Conservation (phyloP, 2,113 vertebrate genomes). For the Merops nubicus region DNA sequence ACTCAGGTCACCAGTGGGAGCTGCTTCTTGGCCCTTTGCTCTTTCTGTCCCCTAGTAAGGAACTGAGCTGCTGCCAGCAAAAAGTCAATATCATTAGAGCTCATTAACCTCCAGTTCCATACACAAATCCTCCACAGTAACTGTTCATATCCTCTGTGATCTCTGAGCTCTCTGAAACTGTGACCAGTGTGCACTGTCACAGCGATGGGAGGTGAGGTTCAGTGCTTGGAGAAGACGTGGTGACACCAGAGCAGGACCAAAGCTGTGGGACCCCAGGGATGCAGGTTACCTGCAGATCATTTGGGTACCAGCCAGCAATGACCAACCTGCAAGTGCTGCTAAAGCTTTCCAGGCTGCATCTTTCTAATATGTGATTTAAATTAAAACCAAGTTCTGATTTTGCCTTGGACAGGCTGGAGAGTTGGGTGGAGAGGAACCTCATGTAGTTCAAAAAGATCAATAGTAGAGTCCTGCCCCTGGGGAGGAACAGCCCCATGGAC, state of each 20-base stretch:
- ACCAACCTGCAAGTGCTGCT: neutral
- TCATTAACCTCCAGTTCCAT: neutral
- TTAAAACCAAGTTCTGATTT: neutral
- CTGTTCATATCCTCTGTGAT: neutral
- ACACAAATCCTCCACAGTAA: neutral
- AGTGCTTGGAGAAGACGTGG: neutral
- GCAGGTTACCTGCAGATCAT: neutral
- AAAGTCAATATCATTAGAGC: neutral
- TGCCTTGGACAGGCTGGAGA: too few relatives aligned
- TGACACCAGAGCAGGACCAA: neutral
- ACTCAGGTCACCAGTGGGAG: neutral
- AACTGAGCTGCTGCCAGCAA: neutral
- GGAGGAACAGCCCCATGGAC: too few relatives aligned
- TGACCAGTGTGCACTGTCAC: fast-evolving
- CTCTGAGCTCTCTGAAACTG: neutral
- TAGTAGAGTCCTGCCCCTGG: too few relatives aligned
- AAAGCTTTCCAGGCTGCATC: neutral
- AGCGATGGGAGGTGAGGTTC: neutral
- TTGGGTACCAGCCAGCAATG: neutral
- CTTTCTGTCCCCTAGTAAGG: neutral
- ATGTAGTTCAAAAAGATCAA: too few relatives aligned
- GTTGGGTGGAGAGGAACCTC: too few relatives aligned
- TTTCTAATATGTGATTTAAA: neutral
- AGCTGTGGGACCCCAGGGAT: neutral
- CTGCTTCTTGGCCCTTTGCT: neutral